A percentile compares a stretch with the other conserved stretches of the same genome.
Conservation (phyloP, 2,113 vertebrate species). For the Oenanthe melanoleuca region DNA sequence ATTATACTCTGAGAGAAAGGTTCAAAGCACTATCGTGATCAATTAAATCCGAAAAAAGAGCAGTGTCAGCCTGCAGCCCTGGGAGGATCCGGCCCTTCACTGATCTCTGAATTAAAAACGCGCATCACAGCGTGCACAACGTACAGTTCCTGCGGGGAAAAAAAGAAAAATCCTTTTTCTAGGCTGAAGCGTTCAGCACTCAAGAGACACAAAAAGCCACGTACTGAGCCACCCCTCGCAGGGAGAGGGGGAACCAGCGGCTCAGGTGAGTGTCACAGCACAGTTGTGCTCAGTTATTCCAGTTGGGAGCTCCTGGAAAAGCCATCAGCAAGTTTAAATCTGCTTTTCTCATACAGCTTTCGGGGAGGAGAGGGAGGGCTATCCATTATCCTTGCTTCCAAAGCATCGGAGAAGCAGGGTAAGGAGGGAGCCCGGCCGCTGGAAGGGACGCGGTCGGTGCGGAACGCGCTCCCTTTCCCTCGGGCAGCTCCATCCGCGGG, state of each 20-base stretch:
- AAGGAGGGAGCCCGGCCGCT: not conserved
- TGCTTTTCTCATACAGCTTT: slow-evolving; percentile 8
- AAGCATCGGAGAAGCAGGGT: not conserved
- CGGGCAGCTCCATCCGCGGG: not conserved
- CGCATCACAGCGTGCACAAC: not conserved
- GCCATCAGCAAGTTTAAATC: slow-evolving; percentile 19
- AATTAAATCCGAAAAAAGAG: not conserved
- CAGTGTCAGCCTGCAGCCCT: not conserved
- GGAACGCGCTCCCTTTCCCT: not conserved
- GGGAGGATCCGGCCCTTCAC: not conserved
- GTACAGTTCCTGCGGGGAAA: not conserved
- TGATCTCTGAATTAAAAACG: not conserved
- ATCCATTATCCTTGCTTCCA: not conserved
- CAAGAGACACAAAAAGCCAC: not conserved
- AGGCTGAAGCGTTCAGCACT: not conserved
- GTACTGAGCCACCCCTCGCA: not conserved
- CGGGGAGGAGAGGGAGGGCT: not conserved
- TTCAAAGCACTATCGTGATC: not conserved
- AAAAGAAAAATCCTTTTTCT: not conserved
- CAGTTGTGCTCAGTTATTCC: not conserved
- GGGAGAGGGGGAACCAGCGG: not conserved
- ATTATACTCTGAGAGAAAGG: not conserved
- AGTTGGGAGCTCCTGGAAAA: slow-evolving; percentile 4
- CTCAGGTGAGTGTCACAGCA: slow-evolving; percentile 25
- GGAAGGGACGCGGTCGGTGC: not conserved